Percentiles rank a stretch among this genome's conserved stretches.
phyloP scores from a whole-genome alignment of 2,113 vertebrate species.

The Seriola aureovittata region DNA sequence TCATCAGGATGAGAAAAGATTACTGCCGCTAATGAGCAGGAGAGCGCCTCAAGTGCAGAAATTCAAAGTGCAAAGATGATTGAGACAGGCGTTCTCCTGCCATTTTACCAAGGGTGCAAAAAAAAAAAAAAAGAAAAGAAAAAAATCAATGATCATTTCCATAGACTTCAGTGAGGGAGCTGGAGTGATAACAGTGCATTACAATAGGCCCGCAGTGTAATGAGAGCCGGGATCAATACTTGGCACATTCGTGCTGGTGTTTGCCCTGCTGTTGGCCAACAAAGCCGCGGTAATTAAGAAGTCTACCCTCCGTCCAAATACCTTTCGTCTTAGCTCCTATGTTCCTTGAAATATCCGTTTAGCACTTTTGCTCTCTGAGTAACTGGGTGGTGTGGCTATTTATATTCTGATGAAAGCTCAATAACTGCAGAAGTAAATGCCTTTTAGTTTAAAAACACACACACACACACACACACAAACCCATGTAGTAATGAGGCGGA shows the following conservation, averaged over 20 bases:
- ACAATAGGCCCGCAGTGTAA: conserved; percentile 65
- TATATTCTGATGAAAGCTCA: conserved; percentile 24
- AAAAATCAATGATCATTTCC: conserved; percentile 80
- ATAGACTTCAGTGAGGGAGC: conserved; percentile 63
- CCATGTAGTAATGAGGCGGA: not conserved
- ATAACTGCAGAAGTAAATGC: conserved; percentile 29
- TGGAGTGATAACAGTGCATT: conserved; percentile 75
- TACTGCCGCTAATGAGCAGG: conserved; percentile 44
- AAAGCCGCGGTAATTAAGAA: conserved; percentile 79
- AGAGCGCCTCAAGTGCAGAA: conserved; percentile 37
- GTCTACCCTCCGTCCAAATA: conserved; percentile 52
- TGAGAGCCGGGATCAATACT: conserved; percentile 76
- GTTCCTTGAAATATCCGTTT: conserved; percentile 25
- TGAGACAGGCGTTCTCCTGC: conserved; percentile 49
- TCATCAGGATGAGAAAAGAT: conserved; percentile 30
- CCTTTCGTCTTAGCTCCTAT: conserved; percentile 31
- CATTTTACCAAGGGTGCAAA: conserved; percentile 34
- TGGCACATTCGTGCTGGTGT: conserved; percentile 60
- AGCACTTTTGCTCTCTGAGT: conserved; percentile 1
- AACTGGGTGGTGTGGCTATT: not conserved
- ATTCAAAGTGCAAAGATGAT: conserved; percentile 67
- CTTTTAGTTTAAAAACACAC: conserved; percentile 27
- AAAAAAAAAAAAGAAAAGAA: not conserved
- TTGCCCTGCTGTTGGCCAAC: conserved; percentile 69
- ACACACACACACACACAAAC: not conserved